Percentiles rank a stretch among this genome's conserved stretches.
Conservation (phyloP, 2,797 vertebrate genomes). For the Hyperoplus lanceolatus region DNA sequence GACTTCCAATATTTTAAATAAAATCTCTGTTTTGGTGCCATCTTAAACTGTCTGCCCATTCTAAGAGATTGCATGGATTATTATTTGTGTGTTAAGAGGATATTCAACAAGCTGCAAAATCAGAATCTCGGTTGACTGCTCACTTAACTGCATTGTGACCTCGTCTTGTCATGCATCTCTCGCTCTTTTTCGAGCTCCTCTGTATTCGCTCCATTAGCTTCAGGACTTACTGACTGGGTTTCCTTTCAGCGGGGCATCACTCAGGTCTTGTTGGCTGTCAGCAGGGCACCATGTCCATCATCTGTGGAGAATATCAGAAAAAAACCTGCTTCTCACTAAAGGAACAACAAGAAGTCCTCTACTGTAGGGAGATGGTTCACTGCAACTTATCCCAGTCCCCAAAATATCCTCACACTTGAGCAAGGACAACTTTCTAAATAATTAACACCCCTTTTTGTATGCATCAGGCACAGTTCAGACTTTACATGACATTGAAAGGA, state of each 20-base stretch:
- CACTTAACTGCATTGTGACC: conserved; percentile 19
- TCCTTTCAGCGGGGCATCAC: conserved; percentile 45
- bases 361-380: background rate
- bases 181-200: background rate
- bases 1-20: background rate
- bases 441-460: conserved; percentile 3
- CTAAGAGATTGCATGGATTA: conserved; percentile 15
- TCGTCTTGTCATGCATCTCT: conserved; percentile 30
- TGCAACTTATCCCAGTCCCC: background rate
- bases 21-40: background rate
- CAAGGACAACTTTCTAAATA: background rate
- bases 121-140: conserved; percentile 20
- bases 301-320: background rate
- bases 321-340: background rate
- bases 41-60: conserved; percentile 5
- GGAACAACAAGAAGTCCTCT: conserved; percentile 3
- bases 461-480: background rate
- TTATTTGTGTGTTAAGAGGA: conserved; percentile 24
- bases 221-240: conserved; percentile 37
- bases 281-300: conserved; percentile 25
- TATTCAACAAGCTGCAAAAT: conserved; percentile 41
- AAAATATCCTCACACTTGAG: background rate
- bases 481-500: background rate
- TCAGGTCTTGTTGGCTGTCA: conserved; percentile 49
- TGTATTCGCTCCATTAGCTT: conserved; percentile 55